Evolutionary conservation across 2,797 vertebrate species (phyloP), one percentile per base, ranked within the genome.

Genomic region (Spheniscus humboldti): DNA sequence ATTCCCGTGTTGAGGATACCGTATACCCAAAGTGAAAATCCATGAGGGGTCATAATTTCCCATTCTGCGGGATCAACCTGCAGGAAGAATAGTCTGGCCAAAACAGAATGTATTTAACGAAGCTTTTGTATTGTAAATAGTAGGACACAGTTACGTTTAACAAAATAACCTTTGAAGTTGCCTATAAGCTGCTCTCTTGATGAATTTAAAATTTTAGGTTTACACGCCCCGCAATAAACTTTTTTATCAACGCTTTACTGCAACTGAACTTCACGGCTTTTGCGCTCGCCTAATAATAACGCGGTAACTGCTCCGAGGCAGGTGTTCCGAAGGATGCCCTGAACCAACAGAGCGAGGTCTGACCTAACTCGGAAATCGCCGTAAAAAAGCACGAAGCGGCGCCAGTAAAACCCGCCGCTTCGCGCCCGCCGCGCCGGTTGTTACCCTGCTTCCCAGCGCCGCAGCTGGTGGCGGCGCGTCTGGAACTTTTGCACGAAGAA

Each of bases 251-350:
- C 93, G 23, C 96, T 98, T 98, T 97, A 98, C 97, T 97, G 98
- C 97, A 98, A 97, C 98, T 68, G 97, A 97, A 97, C 97, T 94
- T 83, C 69, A 5, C 47, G 92, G 94, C 97, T 95, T 96, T 86
- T 90, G 96, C 28, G 64, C 95, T 96, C 88, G 86, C 96, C 97
- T 97, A 97, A 97, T 97, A 98, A 93, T 90, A 95, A 94, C 59
- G 94, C 22, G 79, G 97, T 97, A 97, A 97, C 95, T 86, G 95
- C 97, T 66, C 74, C 35, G 52, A 47, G 95, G 96, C 98, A 98
- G 98, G 98, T 98, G 98, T 98, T 98, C 67, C 59, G 91, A 97
- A 97, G 98, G 97, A 92, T 98, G 97, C 95, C 92, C 94, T 81
- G 79, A 95, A 94, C 84, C 95, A 91, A 89, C 82, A 90, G 72